Conservation (phyloP, 2,113 vertebrate species). For the Alectura lathami region DNA sequence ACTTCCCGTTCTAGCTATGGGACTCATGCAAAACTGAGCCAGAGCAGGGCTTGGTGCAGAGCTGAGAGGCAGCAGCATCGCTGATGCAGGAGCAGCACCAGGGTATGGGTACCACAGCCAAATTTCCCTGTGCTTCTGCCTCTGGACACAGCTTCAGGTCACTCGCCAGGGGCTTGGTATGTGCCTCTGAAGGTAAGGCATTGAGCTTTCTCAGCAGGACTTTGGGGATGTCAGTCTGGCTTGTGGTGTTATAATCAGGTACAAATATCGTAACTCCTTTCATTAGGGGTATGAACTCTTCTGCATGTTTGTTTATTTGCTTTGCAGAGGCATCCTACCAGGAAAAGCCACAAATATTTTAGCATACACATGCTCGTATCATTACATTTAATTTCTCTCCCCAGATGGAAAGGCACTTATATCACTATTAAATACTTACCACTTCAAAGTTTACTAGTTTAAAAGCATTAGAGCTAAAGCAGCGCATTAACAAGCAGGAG, state of each 20-base stretch:
- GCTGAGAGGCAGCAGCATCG: fast-evolving
- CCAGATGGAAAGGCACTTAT: neutral
- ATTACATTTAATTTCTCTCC: neutral
- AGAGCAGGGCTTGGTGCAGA: neutral
- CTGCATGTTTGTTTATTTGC: neutral
- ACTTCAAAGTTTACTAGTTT: neutral
- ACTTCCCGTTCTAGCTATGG: neutral
- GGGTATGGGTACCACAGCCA: fast-evolving
- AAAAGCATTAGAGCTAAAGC: neutral
- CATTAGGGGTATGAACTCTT: neutral
- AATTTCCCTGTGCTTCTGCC: neutral
- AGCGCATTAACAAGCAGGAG: neutral
- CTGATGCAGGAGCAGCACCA: neutral
- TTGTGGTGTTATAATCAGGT: neutral
- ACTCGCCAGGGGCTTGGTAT: neutral
- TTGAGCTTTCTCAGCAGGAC: neutral
- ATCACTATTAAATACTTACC: neutral
- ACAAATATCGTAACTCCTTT: neutral
- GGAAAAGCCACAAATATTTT: slow-evolving; percentile 37
- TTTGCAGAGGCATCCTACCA: neutral
- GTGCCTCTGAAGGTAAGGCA: neutral
- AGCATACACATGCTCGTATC: neutral
- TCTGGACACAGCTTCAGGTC: neutral
- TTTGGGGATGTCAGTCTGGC: neutral
- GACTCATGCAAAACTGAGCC: neutral